Evolutionary conservation across 2,797 vertebrate species (phyloP), one percentile per base, ranked within the genome.

Genomic region (Oreortyx pictus): DNA sequence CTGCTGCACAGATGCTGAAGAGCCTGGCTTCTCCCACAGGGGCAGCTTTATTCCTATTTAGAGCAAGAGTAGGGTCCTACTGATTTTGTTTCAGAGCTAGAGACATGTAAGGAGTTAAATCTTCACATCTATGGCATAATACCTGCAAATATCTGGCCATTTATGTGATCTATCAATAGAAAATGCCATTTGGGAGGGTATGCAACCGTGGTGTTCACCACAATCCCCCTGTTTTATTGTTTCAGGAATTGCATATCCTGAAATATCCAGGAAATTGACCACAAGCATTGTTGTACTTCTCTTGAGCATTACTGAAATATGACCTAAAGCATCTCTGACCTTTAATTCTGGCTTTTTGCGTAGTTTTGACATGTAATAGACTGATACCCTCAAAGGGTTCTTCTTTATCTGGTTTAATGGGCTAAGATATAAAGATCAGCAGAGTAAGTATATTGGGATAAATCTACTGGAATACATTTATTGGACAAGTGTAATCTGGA

Each of bases 1-100:
- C 85, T 88, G 68, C 87, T 91, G 82, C 43, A 59, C 33, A 50
- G 82, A 67, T 44, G 17, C 31, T 54, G 49, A 46, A 92, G 56
- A 67, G 9, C n/a, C 72, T 35, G 64, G 14, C 22, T 71, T 44
- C 47, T 85, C 66, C 73, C n/a, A 14, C 4, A 6, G 33, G 31
- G 46, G 15, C 2, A 0, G 17, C 19, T 11, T 8, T 57, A 8
- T 8, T 74, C 49, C 29, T 85, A 6, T 46, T n/a, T 3, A 2
- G 17, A 39, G 19, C 35, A 15, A 71, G 33, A 4, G 8, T 74
- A 12, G 3, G 24, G 5, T 27, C 41, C 15, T 68, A 3, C 41
- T 66, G 1, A 8, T 41, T 76, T 47, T 4, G 7, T n/a, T 7
- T 66, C 66, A 29, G 49, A 81, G 24, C 14, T 54, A 52, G 46